Conservation (phyloP, 2,888 invertebrate genomes). For the Drosophila testacea region DNA sequence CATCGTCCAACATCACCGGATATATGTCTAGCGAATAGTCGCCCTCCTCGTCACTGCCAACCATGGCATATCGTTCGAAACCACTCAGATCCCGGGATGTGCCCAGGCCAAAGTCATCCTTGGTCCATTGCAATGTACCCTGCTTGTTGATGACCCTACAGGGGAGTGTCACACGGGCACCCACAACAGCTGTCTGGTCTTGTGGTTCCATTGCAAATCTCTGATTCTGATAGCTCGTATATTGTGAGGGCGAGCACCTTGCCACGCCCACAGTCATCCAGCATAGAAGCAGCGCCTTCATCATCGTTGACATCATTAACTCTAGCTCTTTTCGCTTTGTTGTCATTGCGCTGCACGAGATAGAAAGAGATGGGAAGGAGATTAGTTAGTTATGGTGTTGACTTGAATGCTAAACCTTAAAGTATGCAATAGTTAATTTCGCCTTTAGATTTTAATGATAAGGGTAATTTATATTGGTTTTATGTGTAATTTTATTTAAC, state of each 20-base stretch:
- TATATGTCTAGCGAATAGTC: conserved; percentile 96
- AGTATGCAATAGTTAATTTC: conserved; percentile 32
- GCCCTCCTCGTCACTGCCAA: conserved; percentile 96
- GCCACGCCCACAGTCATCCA: conserved; percentile 26
- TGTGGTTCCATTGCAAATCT: conserved; percentile 96
- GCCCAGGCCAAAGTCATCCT: conserved; percentile 97
- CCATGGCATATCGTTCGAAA: conserved; percentile 97
- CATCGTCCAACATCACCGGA: conserved; percentile 95
- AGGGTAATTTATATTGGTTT: no score
- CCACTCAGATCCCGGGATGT: conserved; percentile 95
- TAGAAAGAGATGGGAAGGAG: neutral
- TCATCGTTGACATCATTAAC: neutral
- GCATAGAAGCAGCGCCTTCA: conserved; percentile 1
- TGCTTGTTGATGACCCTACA: conserved; percentile 95
- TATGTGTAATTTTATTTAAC: no score
- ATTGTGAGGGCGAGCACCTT: conserved; percentile 60
- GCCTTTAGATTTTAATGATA: no score
- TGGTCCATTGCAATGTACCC: conserved; percentile 98
- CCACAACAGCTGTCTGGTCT: conserved; percentile 95
- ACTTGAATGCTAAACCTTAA: conserved; percentile 8
- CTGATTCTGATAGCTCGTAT: conserved; percentile 87
- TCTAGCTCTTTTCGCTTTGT: conserved; percentile 37
- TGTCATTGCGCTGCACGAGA: conserved; percentile 26
- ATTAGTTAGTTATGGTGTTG: neutral
- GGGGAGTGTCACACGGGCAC: conserved; percentile 94